phyloP scores from a whole-genome alignment of 2,888 invertebrate genomes.

The Platerodrilus igneus region DNA sequence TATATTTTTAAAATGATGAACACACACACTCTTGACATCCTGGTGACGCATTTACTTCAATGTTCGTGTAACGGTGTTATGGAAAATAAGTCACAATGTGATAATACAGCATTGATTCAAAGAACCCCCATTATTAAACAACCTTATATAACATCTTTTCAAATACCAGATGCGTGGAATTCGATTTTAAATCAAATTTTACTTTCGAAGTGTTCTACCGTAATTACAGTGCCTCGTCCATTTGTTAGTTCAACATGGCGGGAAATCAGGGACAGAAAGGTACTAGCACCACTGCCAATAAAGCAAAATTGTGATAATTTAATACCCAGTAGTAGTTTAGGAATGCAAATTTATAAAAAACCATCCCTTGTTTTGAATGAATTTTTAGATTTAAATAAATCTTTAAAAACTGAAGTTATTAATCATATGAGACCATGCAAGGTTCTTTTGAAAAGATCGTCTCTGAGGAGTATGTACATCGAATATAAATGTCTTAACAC shows the following conservation, averaged over 20 bases:
- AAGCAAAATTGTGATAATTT: slow-evolving; percentile 18
- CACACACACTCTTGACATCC: slow-evolving; percentile 22
- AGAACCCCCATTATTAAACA: no score
- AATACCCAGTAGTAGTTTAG: no score
- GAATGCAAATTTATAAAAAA: no score
- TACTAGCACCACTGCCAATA: slow-evolving; percentile 14
- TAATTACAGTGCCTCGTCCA: slow-evolving; percentile 3
- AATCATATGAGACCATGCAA: slow-evolving; percentile 7
- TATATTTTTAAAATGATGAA: slow-evolving; percentile 26
- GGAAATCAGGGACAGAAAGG: slow-evolving; percentile 11
- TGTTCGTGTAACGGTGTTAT: slow-evolving; percentile 18
- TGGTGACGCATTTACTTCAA: slow-evolving; percentile 30
- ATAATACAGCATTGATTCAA: no score
- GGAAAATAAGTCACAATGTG: no score
- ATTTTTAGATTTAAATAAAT: no score
- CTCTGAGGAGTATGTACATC: slow-evolving; percentile 4
- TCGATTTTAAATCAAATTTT: slow-evolving; percentile 12
- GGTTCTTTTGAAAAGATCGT: slow-evolving; percentile 3
- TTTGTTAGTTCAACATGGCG: slow-evolving; percentile 12
- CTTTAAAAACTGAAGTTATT: no score
- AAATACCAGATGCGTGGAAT: no score
- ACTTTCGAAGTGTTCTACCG: slow-evolving; percentile 8
- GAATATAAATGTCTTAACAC: slow-evolving; percentile 10
- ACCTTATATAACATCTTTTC: no score
- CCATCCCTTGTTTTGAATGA: no score